phyloP scores from a whole-genome alignment of 1,140 invertebrate genomes.

The Lasaia peninsularis region DNA sequence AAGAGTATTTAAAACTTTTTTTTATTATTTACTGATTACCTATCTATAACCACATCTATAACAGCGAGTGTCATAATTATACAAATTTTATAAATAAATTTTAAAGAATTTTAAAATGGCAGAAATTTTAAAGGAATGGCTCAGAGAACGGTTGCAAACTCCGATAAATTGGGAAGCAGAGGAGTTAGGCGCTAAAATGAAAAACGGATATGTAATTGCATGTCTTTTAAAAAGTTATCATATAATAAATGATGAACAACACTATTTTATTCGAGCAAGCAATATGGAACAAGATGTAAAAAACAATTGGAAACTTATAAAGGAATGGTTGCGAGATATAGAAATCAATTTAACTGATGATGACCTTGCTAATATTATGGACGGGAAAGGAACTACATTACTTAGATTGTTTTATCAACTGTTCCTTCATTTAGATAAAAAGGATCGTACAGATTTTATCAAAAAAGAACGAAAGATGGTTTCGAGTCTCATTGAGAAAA shows the following conservation, averaged over 20 bases:
- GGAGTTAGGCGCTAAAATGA: constrained; percentile 65
- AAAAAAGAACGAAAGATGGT: constrained; percentile 70
- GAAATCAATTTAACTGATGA: constrained; percentile 69
- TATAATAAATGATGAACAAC: constrained; percentile 59
- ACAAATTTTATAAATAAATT: not conserved
- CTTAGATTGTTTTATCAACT: constrained; percentile 79
- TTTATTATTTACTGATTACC: too few relatives aligned
- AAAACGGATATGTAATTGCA: constrained; percentile 58
- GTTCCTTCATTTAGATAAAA: constrained; percentile 78
- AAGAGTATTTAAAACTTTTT: too few relatives aligned
- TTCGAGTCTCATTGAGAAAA: constrained; percentile 54
- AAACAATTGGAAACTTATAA: constrained; percentile 74
- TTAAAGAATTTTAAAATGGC: constrained; percentile 41
- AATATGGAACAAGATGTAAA: constrained; percentile 63
- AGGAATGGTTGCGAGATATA: constrained; percentile 72
- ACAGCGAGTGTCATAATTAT: not conserved
- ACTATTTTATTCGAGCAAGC: constrained; percentile 52
- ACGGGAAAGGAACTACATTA: constrained; percentile 70
- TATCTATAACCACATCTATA: too few relatives aligned
- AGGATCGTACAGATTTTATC: constrained; percentile 76
- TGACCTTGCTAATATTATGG: constrained; percentile 71
- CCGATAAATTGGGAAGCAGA: constrained; percentile 56
- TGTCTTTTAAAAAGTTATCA: constrained; percentile 54
- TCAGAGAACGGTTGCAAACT: constrained; percentile 51
- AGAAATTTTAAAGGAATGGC: constrained; percentile 68